A percentile compares a stretch with the other conserved stretches of the same genome.
Evolutionary conservation across 2,797 vertebrate genomes (phyloP).

Genomic region (Neosalanx taihuensis): DNA sequence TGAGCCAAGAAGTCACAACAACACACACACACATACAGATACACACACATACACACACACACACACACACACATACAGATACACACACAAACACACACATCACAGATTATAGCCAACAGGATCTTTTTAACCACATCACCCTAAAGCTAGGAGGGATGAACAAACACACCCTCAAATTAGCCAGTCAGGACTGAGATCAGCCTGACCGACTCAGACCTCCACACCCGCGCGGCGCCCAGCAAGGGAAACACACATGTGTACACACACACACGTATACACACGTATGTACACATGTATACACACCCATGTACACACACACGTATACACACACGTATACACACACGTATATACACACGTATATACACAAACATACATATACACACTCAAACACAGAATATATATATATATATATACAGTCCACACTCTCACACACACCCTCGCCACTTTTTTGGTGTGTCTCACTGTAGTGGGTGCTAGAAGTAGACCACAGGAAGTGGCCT

Average conservation of each 20-base stretch:
- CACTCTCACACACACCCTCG: neutral
- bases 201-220: conserved; percentile 49
- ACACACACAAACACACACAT: conserved; percentile 24
- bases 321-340: conserved; percentile 17
- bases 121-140: conserved; percentile 64
- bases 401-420: neutral
- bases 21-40: no score
- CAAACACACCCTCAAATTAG: conserved; percentile 73
- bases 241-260: conserved; percentile 25
- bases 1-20: conserved; percentile 19
- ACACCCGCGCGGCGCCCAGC: neutral
- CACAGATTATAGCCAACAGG: conserved; percentile 66
- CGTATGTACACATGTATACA: conserved; percentile 21
- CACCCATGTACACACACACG: conserved; percentile 7
- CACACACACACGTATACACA: conserved; percentile 12
- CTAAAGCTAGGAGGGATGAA: conserved; percentile 65
- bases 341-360: conserved; percentile 12
- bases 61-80: conserved; percentile 18
- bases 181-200: conserved; percentile 55
- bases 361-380: conserved; percentile 7
- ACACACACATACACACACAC: conserved; percentile 32
- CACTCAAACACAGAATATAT: conserved; percentile 2
- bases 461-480: no score
- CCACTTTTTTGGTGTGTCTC: no score
- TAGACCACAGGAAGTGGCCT: no score